Evolutionary conservation across 2,888 invertebrate genomes (phyloP), one percentile per base, ranked within the genome.

Genomic region (Pachliopta kotzebuea): DNA sequence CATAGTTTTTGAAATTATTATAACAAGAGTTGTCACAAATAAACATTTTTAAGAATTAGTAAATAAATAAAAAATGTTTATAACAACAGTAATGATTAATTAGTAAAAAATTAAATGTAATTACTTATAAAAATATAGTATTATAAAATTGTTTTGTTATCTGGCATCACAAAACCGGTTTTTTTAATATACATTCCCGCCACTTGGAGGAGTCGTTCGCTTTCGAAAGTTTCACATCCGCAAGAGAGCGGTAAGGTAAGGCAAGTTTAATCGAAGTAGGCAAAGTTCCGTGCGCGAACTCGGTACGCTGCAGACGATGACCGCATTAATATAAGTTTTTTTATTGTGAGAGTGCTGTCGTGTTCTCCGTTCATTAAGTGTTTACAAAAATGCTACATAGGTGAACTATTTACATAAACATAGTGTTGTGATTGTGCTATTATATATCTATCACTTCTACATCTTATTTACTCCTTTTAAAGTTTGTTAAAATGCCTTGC

Each of bases 401-500:
- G 86, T 90, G 88, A 91, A 90, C 88, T 75, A 76, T 75, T 73
- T 69, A 70, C 74, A 78, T 75, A 72, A 72, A 78, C 72, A 69
- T 67, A 86, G 91, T 91, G 91, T 80, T 83, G 91, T 91, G 91
- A 78, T 88, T 84, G 91, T 91, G 90, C 78, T 81, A 76, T 72
- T 75, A 76, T 79, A 11, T 75, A 72, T 78, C 74, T 74, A 72
- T 74, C 74, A 81, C 76, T 80, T 81, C 78, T 81, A 73, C 80
- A 75, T 80, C 75, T 65, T 76, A 81, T 1, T 77, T 80, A 79
- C 83, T 77, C 79, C 73, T 79, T 71, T 45, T n/a, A 74, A 85
- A 90, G 82, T 81, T 86, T 85, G 79, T 82, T 81, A 94, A 92
- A 90, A 97, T 97, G 97, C 97, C 97, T 92, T 97, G 97, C 93